Evolutionary conservation across 2,113 vertebrate genomes (phyloP).

Genomic region (Eurypyga helias): DNA sequence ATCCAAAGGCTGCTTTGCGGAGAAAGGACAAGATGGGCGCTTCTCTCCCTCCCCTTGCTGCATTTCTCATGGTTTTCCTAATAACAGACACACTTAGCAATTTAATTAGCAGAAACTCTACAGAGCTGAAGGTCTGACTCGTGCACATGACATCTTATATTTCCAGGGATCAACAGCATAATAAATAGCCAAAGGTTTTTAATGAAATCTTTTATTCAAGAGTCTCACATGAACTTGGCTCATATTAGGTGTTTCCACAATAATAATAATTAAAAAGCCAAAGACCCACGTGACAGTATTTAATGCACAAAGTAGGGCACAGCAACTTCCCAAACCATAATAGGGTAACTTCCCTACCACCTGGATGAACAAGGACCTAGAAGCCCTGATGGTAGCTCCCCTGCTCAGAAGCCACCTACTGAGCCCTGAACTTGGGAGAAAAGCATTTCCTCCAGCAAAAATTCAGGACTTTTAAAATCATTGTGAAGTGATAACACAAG

Average conservation of each 20-base stretch:
- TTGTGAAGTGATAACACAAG: not conserved
- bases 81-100: slow-evolving; percentile 27
- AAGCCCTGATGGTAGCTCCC: not conserved
- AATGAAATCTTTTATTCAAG: slow-evolving; percentile 59
- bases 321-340: not conserved
- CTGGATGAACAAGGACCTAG: not conserved
- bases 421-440: not conserved
- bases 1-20: not conserved
- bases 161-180: slow-evolving; percentile 39
- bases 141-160: slow-evolving; percentile 19
- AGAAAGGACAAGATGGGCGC: slow-evolving; percentile 2
- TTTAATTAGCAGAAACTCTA: slow-evolving; percentile 51
- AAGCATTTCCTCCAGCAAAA: not conserved
- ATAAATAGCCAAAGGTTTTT: slow-evolving; percentile 51
- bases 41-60: slow-evolving; percentile 4
- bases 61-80: slow-evolving; percentile 34
- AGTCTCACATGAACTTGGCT: not conserved
- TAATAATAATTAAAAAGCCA: slow-evolving; percentile 21
- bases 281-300: not conserved
- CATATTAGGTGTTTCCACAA: not conserved
- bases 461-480: not conserved
- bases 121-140: slow-evolving; percentile 40
- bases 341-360: not conserved
- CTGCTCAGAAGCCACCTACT: not conserved
- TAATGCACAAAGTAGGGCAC: not conserved